These are phyloP conservation scores for Hippocampus mohnikei DNA, from an alignment of 2,113 vertebrate genomes.

Conservation along the genomic window DNA sequence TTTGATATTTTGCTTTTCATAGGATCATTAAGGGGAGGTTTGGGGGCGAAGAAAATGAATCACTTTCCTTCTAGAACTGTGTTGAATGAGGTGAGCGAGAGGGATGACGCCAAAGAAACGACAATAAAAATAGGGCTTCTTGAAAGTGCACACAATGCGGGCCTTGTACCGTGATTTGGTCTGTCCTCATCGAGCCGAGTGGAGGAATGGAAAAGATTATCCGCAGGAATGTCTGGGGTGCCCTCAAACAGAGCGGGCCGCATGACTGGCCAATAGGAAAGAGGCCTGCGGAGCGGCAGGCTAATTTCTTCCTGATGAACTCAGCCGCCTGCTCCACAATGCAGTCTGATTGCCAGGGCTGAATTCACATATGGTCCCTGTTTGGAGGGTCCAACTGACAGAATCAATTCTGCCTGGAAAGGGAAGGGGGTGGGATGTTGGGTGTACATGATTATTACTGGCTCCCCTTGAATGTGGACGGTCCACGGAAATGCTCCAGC, in stretches of 20 bases:
- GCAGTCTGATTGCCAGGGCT: conserved; percentile 74
- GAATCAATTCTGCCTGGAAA: conserved; percentile 64
- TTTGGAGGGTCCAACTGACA: conserved; percentile 74
- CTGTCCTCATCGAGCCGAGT: conserved; percentile 71
- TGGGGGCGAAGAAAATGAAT: background rate
- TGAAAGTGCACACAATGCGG: conserved; percentile 71
- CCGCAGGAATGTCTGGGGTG: conserved; percentile 83
- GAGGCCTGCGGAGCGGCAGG: conserved; percentile 63
- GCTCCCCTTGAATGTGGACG: conserved; percentile 30
- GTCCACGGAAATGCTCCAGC: conserved; percentile 9
- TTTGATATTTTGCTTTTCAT: conserved; percentile 34
- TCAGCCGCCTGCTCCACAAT: conserved; percentile 76
- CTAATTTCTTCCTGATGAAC: conserved; percentile 85
- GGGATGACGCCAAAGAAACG: conserved; percentile 46
- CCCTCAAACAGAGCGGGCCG: conserved; percentile 76
- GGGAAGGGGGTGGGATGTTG: conserved; percentile 38
- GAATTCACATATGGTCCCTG: conserved; percentile 76
- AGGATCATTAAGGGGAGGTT: conserved; percentile 31
- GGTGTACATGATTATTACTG: conserved; percentile 40
- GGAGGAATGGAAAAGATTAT: conserved; percentile 84
- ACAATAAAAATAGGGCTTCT: conserved; percentile 65
- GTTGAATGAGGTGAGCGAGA: conserved; percentile 59
- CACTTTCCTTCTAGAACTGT: conserved; percentile 32
- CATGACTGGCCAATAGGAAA: conserved; percentile 72
- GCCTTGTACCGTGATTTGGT: conserved; percentile 75